phyloP scores from a whole-genome alignment of 2,888 invertebrate genomes.

The Tetranychus truncatus region DNA sequence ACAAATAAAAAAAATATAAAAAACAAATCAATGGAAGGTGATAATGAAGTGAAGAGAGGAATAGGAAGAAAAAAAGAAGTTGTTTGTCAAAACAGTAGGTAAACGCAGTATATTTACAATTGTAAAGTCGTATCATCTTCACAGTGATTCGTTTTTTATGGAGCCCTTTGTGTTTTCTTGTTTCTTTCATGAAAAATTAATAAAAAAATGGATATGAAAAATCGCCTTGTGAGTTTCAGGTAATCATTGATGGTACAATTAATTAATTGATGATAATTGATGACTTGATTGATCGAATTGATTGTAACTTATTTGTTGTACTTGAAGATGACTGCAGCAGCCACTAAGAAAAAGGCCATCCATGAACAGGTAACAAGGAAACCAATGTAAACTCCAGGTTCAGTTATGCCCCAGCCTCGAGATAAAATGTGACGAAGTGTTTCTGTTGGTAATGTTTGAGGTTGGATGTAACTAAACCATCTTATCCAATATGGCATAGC shows the following conservation, averaged over 20 bases:
- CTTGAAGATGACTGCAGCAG: slow-evolving; percentile 20
- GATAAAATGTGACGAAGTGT: slow-evolving; percentile 55
- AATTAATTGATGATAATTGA: too few relatives aligned
- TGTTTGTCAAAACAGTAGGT: background rate
- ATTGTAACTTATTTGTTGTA: slow-evolving; percentile 17
- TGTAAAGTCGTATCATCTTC: too few relatives aligned
- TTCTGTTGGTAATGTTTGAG: slow-evolving; percentile 59
- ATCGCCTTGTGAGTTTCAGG: background rate
- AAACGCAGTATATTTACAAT: background rate
- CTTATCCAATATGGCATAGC: slow-evolving; percentile 70
- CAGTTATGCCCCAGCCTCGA: slow-evolving; percentile 50
- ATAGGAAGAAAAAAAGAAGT: background rate
- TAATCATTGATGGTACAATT: too few relatives aligned
- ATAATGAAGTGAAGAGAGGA: background rate
- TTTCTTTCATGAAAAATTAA: background rate
- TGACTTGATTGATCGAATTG: background rate
- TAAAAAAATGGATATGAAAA: background rate
- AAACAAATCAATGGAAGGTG: background rate
- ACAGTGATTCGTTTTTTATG: too few relatives aligned
- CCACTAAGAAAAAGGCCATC: slow-evolving; percentile 41
- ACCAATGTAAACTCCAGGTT: slow-evolving; percentile 52
- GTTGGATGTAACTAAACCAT: slow-evolving; percentile 49
- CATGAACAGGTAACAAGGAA: slow-evolving; percentile 56
- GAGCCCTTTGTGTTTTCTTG: too few relatives aligned
- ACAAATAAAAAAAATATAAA: background rate